A percentile compares a stretch with the other conserved stretches of the same genome.
phyloP scores from a whole-genome alignment of 2,888 invertebrate genomes.

The Ariolimax columbianus region DNA sequence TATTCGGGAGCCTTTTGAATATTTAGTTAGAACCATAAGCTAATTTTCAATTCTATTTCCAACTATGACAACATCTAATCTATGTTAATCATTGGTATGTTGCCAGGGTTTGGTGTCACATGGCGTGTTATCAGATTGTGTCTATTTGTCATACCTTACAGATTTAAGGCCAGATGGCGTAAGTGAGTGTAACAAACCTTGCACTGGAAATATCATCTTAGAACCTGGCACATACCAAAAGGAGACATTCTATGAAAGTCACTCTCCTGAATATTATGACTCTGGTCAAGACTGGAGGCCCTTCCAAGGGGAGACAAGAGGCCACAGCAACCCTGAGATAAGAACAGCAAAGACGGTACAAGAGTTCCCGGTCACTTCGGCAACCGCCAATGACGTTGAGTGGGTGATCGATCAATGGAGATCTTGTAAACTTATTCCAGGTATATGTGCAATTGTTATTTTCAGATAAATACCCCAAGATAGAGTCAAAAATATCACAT shows the following conservation, averaged over 20 bases:
- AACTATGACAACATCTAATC: too few relatives aligned
- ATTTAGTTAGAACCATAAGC: too few relatives aligned
- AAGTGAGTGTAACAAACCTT: slow-evolving; percentile 63
- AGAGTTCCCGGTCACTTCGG: neutral
- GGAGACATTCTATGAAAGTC: slow-evolving; percentile 20
- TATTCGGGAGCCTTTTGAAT: too few relatives aligned
- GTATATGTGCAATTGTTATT: neutral
- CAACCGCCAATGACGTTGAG: slow-evolving; percentile 56
- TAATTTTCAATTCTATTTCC: too few relatives aligned
- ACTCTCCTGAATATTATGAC: slow-evolving; percentile 11
- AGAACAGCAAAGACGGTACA: neutral
- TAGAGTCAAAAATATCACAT: too few relatives aligned
- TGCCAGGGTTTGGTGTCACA: too few relatives aligned
- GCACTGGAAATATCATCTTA: slow-evolving; percentile 55
- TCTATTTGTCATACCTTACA: neutral
- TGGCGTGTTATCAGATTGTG: too few relatives aligned
- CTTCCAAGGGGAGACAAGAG: neutral
- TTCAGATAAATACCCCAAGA: too few relatives aligned
- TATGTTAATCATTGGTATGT: too few relatives aligned
- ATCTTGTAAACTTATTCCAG: slow-evolving; percentile 61
- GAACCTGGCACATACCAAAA: neutral
- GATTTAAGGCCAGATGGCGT: slow-evolving; percentile 58
- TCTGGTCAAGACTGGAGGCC: neutral
- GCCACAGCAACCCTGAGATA: neutral
- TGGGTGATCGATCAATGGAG: slow-evolving; percentile 67